A percentile compares a stretch with the other conserved stretches of the same genome.
Evolutionary conservation across 2,888 invertebrate genomes (phyloP).

Genomic region (Pomacea canaliculata): DNA sequence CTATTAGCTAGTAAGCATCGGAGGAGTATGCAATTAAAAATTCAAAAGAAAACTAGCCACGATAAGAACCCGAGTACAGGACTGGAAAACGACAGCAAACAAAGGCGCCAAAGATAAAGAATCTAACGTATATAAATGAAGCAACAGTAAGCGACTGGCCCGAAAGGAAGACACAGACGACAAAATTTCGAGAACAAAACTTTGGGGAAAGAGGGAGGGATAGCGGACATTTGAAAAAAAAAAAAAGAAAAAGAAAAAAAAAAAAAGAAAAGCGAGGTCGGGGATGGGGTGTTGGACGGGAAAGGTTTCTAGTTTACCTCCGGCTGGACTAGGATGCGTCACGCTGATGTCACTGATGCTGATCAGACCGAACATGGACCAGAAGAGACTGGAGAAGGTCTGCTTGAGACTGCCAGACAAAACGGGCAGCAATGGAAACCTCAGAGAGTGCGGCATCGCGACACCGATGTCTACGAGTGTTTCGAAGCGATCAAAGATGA

Average conservation of each 20-base stretch:
- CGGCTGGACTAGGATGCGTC: slow-evolving; percentile 57
- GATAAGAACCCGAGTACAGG: too few species aligned
- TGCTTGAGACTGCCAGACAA: slow-evolving; percentile 60
- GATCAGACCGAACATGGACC: slow-evolving; percentile 70
- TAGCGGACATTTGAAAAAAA: not conserved
- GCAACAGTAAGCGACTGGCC: too few species aligned
- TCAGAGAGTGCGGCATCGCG: not conserved
- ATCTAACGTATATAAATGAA: too few species aligned
- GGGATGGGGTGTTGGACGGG: not conserved
- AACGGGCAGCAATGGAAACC: not conserved
- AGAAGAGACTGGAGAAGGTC: slow-evolving; percentile 69
- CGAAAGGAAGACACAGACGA: not conserved
- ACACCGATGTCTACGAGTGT: not conserved
- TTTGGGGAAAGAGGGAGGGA: not conserved
- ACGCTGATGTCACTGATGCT: slow-evolving; percentile 64
- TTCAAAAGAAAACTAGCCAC: too few species aligned
- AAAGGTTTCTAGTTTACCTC: slow-evolving; percentile 43
- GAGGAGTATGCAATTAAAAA: too few species aligned
- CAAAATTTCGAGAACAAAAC: not conserved
- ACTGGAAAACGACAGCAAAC: too few species aligned
- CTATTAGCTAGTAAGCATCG: too few species aligned
- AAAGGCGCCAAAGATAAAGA: too few species aligned
- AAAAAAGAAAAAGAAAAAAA: not conserved
- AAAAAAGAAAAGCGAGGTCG: not conserved
- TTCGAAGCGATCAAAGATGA: not conserved